Evolutionary conservation across 2,888 invertebrate species (phyloP), one percentile per base, ranked within the genome.

Genomic region (Embidobia sp.): DNA sequence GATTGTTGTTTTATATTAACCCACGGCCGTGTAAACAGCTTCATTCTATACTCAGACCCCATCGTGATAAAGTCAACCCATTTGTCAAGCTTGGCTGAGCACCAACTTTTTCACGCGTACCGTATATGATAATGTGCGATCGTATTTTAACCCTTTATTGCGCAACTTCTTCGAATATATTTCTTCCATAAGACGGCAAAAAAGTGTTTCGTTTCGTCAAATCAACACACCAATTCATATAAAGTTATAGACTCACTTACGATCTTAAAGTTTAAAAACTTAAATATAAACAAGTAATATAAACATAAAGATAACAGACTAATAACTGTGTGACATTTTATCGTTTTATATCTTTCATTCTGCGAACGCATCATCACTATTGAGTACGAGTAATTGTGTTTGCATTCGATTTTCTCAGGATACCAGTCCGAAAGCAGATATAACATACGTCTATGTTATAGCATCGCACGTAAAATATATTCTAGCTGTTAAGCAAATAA

Each of bases 1-100:
- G 72, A 63, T 55, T 55, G 48, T 72, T 72, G 63, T 72, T 72
- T 72, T 72, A 72, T 72, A 72, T 72, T 72, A 63, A 63, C 72
- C 63, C 15, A 40, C 19, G 13, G 22, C 48, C 63, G 31, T 63
- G 72, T 72, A 72, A 72, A 72, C 72, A 72, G 72, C 51, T 63
- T 44, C 48, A 55, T 72, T 55, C 63, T 72, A 63, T 55, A 72
- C 55, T 63, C 55, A 35, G 16, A 16, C 19, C 26, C 18, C 19
- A 40, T 49, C 42, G 40, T 22, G 63, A 72, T 72, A 63, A 63
- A 55, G 55, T 63, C 53, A 8, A n/a, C 26, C 61, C 51, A 63
- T 72, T 72, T 63, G 61, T 63, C 63, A 55, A 48, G 63, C 46
- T 19, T 6, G 33, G 61, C 16, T 11, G 53, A 19, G 33, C 31